phyloP scores from a whole-genome alignment of 2,113 vertebrate species.

The Mustelus asterias region DNA sequence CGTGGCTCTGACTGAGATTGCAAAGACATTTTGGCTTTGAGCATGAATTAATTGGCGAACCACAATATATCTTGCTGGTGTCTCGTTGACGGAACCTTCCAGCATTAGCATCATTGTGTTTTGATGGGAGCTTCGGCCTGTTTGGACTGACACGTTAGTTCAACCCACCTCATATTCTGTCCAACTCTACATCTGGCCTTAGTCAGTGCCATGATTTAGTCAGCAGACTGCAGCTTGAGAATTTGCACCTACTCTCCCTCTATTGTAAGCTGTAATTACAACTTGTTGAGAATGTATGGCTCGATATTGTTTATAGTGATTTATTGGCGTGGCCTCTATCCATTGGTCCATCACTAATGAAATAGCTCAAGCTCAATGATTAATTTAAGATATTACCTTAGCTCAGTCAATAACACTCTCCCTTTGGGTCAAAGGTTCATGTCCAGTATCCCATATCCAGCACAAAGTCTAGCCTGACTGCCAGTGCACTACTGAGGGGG shows the following conservation, averaged over 20 bases:
- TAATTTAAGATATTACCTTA: not conserved
- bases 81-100: not conserved
- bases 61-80: not conserved
- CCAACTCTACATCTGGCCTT: not conserved
- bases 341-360: not conserved
- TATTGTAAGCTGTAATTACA: not conserved
- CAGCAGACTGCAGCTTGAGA: not conserved
- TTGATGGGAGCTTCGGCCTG: not conserved
- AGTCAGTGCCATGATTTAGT: not conserved
- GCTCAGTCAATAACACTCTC: not conserved
- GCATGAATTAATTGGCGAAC: not conserved
- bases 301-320: not conserved
- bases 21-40: not conserved
- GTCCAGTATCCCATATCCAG: not conserved
- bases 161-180: not conserved
- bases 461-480: not conserved
- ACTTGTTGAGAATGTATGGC: not conserved
- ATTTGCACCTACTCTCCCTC: not conserved
- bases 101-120: not conserved
- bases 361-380: not conserved
- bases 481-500: not conserved
- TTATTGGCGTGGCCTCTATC: not conserved
- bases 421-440: not conserved
- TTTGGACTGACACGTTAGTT: not conserved
- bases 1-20: not conserved